Evolutionary conservation across 2,797 vertebrate species (phyloP), one percentile per base, ranked within the genome.

Genomic region (Enoplosus armatus): DNA sequence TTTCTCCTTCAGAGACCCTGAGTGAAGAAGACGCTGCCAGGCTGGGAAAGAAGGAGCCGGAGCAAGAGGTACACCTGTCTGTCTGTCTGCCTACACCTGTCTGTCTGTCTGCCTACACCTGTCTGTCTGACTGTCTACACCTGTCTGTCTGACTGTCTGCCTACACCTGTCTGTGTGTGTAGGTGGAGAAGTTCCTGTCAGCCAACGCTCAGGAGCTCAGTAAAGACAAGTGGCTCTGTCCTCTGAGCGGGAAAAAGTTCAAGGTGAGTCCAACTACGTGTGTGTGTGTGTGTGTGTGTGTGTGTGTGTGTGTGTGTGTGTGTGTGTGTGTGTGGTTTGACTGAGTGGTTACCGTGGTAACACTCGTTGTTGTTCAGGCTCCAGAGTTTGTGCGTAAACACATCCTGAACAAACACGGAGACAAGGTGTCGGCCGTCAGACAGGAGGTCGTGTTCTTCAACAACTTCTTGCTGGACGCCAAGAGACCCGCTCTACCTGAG

Each of bases 311-410:
- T 29, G 33, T 47, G 45, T 43, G 10, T 59, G 35, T 39, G 27
- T 29, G 10, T 24, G 60, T 20, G 45, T 41, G 62, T 68, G 37
- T 29, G 33, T 47, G 45, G 10, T 59, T 27, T 39, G 27, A 0
- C 18, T n/a, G 29, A 0, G 12, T 5, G 62, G 74, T 80, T 66
- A 1, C 75, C 45, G 0, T 6, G 63, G 72, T 83, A 69, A 75
- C 61, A 0, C 8, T 0, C 15, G 7, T n/a, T 26, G 48, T 50
- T 12, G 58, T 41, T 41, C 83, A 98, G 97, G 97, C 97, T 26
- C 97, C 97, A 0, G 97, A 98, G 91, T 98, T 98, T 83, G 97
- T 98, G 2, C 96, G 96, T n/a, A 98, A 98, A 82, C 97, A 98
- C 89, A 98, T 98, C 47, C 95, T 98, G 76, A 98, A 98, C 86